These are phyloP conservation scores for Osmoderma eremita DNA, from an alignment of 2,888 invertebrate species.

Conservation along the genomic window DNA sequence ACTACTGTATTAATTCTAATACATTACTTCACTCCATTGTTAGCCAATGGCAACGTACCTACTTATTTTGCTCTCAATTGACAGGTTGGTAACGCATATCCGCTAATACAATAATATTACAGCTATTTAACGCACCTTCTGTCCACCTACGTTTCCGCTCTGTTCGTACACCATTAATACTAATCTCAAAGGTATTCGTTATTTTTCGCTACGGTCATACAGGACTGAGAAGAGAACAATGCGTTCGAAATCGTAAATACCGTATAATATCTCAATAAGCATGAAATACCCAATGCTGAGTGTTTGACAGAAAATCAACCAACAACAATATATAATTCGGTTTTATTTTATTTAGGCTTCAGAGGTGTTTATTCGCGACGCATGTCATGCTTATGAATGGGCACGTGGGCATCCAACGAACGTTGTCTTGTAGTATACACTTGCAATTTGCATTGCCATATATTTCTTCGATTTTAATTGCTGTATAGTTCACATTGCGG, in stretches of 20 bases:
- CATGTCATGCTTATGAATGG: conserved; percentile 5
- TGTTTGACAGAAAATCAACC: conserved; percentile 6
- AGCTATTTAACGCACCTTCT: conserved; percentile 1
- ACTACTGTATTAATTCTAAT: no score
- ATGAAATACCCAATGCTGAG: conserved; percentile 21
- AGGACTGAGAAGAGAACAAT: conserved; percentile 18
- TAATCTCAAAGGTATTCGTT: conserved; percentile 18
- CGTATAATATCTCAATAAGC: conserved; percentile 36
- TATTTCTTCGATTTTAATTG: conserved; percentile 6
- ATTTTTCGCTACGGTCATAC: conserved; percentile 14
- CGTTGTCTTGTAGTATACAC: neutral
- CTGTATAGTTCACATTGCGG: neutral
- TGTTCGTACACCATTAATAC: neutral
- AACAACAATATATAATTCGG: conserved; percentile 5
- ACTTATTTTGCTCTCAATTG: no score
- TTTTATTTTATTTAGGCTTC: conserved; percentile 14
- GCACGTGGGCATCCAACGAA: conserved; percentile 12
- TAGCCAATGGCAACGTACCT: no score
- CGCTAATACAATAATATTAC: neutral
- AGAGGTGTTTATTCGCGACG: conserved; percentile 29
- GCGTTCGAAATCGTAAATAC: conserved; percentile 28
- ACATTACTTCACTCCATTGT: no score
- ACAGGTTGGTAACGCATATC: no score
- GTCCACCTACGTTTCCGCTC: conserved; percentile 15
- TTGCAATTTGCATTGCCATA: neutral